Evolutionary conservation across 2,113 vertebrate genomes (phyloP), one percentile per base, ranked within the genome.

Genomic region (Nycticebus coucang): DNA sequence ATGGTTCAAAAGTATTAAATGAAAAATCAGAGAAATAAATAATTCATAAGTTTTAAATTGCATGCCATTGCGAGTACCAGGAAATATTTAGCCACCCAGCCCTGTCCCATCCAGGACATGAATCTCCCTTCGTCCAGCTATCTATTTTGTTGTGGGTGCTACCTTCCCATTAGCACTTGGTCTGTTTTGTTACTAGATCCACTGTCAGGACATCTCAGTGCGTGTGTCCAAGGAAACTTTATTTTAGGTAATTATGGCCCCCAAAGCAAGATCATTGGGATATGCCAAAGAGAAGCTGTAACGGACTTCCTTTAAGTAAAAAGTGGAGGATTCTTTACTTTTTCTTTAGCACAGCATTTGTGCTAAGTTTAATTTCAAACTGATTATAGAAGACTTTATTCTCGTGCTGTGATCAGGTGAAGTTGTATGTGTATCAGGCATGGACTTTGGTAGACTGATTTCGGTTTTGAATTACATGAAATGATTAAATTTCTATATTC

Each of bases 401-500:
- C 55, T 26, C 69, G 6, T 62, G 35, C 9, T 87, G 24, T 37
- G 50, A 68, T 92, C 66, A 85, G 71, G 35, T 59, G 33, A 85
- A 87, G 55, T 55, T 93, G 4, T 50, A 50, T 8, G 45, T 50
- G 8, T 22, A 50, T 60, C 28, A 84, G 81, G 71, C 21, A 21
- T 71, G 35, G 78, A 77, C 13, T 87, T 87, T 45, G 89, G 55
- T 83, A 60, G 82, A 28, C 55, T 69, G 45, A 90, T 7, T 66
- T 17, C 21, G 37, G 41, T 87, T 94, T 84, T 72, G 18, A 91
- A 35, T 28, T 33, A 9, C 50, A 93, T 12, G 50, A 64, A 93
- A 88, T 62, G 53, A 87, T 64, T 89, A 59, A 14, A 78, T 95
- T 64, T 95, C 45, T 95, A 30, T 74, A 41, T 74, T 79, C 41